Conservation (phyloP, 1,140 invertebrate genomes). For the Drosophila virilis region DNA sequence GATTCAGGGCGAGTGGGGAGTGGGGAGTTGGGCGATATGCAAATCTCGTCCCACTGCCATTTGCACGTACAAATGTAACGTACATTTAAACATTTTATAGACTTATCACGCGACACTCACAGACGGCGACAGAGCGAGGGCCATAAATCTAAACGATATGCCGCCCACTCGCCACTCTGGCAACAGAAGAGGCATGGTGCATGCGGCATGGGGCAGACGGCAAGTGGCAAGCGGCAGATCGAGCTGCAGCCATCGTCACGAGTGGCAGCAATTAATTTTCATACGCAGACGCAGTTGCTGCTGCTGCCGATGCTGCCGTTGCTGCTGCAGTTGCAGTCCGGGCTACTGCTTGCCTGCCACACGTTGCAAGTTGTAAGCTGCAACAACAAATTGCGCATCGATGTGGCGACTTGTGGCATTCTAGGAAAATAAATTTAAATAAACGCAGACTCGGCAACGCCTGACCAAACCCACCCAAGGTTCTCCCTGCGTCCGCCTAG, state of each 20-base stretch:
- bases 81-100: conserved; percentile 81
- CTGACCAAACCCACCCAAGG: background rate
- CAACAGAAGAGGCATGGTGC: background rate
- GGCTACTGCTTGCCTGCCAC: conserved; percentile 24
- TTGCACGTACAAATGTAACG: conserved; percentile 77
- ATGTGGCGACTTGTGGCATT: conserved; percentile 79
- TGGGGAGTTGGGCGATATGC: conserved; percentile 59
- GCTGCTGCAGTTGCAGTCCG: conserved; percentile 24
- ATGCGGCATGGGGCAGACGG: background rate
- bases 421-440: conserved; percentile 83
- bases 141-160: conserved; percentile 79
- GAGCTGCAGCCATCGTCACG: conserved; percentile 64
- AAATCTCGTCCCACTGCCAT: conserved; percentile 73
- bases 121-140: conserved; percentile 38
- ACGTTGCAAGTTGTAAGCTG: conserved; percentile 33
- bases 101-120: conserved; percentile 78
- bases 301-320: conserved; percentile 17
- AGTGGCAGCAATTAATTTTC: conserved; percentile 83
- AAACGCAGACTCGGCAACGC: conserved; percentile 52
- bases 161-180: conserved; percentile 52
- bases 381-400: conserved; percentile 78
- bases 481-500: background rate
- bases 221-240: conserved; percentile 10
- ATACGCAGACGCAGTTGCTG: conserved; percentile 73
- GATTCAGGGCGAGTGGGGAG: background rate